phyloP scores from a whole-genome alignment of 1,140 invertebrate species.

The Sminthurides bifidus region DNA sequence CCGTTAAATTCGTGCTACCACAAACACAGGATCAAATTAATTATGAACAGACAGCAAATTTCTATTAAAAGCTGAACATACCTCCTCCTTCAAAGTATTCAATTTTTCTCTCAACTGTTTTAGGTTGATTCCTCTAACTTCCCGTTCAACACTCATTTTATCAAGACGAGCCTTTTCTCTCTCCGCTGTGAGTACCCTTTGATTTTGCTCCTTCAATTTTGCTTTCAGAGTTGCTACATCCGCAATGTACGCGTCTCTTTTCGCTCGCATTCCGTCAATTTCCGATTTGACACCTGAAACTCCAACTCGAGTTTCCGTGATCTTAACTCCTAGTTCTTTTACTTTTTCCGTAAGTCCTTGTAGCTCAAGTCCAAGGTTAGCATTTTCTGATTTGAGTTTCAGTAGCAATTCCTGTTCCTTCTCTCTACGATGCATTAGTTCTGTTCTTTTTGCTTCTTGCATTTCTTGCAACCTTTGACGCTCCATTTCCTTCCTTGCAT shows the following conservation, averaged over 20 bases:
- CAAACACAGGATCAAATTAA: too few species aligned
- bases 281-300: conserved; percentile 87
- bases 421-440: conserved; percentile 69
- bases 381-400: conserved; percentile 78
- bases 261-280: conserved; percentile 88
- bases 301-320: conserved; percentile 71
- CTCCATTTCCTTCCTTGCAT: conserved; percentile 77
- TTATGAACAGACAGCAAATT: not conserved
- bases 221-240: conserved; percentile 80
- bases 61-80: conserved; percentile 31
- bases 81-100: conserved; percentile 48
- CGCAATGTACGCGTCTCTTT: conserved; percentile 74
- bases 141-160: conserved; percentile 46
- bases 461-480: conserved; percentile 79
- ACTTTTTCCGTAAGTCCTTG: conserved; percentile 69
- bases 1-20: too few species aligned
- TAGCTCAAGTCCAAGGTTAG: conserved; percentile 69
- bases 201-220: conserved; percentile 66
- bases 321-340: conserved; percentile 72
- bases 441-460: conserved; percentile 83
- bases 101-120: conserved; percentile 69
- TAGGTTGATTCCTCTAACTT: conserved; percentile 58
- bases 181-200: conserved; percentile 58
- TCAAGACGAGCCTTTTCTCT: conserved; percentile 74
- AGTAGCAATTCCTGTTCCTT: conserved; percentile 78